Conservation (phyloP, 2,797 vertebrate species). For the Enteromius unitaeniatus region DNA sequence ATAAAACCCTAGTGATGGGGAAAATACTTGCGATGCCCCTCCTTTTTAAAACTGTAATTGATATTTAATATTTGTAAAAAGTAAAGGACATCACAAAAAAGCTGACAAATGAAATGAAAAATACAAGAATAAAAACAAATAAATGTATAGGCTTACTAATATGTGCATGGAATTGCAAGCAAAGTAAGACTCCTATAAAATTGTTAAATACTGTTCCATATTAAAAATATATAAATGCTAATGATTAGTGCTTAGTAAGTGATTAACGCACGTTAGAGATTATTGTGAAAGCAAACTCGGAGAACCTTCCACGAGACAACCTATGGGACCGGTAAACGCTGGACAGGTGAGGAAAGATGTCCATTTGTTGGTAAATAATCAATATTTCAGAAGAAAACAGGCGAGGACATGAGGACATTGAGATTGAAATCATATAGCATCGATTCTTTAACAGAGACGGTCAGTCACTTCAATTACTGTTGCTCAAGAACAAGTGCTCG, state of each 20-base stretch:
- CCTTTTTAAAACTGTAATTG: background rate
- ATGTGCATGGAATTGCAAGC: background rate
- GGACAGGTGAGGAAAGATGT: conserved; percentile 54
- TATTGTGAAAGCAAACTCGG: background rate
- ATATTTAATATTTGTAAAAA: background rate
- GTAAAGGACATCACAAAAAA: background rate
- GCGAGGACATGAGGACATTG: conserved; percentile 44
- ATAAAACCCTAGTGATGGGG: background rate
- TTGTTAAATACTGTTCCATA: background rate
- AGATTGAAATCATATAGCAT: conserved; percentile 48
- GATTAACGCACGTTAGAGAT: background rate
- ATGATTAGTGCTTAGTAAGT: background rate
- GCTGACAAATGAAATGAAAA: background rate
- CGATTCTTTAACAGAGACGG: conserved; percentile 21
- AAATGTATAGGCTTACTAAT: background rate
- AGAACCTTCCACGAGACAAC: background rate
- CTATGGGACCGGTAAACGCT: conserved; percentile 29
- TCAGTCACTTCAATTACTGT: conserved; percentile 30
- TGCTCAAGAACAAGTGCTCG: background rate
- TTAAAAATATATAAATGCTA: background rate
- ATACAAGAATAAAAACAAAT: background rate
- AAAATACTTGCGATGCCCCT: background rate
- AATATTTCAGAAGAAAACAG: conserved; percentile 62
- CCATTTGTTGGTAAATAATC: conserved; percentile 56
- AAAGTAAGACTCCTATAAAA: background rate